These are phyloP conservation scores for Bos taurus DNA, from an alignment of 2,113 vertebrate genomes.

Conservation along the genomic window DNA sequence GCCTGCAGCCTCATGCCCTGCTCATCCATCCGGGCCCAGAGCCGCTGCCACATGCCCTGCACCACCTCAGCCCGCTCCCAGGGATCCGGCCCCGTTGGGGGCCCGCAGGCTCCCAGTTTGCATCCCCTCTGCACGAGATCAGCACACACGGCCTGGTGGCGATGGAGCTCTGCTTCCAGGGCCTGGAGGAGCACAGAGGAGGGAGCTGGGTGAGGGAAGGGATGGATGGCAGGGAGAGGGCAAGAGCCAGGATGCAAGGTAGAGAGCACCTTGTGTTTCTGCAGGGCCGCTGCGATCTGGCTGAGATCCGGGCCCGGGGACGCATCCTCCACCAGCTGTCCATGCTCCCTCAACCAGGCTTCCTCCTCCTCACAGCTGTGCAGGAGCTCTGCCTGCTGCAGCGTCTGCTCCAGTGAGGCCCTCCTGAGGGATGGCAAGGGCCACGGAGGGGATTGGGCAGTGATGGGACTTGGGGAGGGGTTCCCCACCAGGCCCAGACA, in stretches of 20 bases:
- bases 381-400: constrained; percentile 86
- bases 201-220: background rate
- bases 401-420: constrained; percentile 81
- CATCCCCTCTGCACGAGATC: constrained; percentile 81
- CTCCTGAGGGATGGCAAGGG: constrained; percentile 74
- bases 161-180: constrained; percentile 85
- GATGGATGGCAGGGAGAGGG: too few species aligned
- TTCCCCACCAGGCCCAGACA: background rate
- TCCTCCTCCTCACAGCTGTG: constrained; percentile 87
- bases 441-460: background rate
- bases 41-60: constrained; percentile 83
- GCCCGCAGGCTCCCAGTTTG: constrained; percentile 79
- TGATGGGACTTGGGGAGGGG: fast-evolving
- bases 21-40: constrained; percentile 76
- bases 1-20: constrained; percentile 81
- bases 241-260: background rate
- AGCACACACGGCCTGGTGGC: constrained; percentile 80
- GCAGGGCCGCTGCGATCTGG: constrained; percentile 83
- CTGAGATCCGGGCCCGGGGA: constrained; percentile 82
- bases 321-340: constrained; percentile 77
- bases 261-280: constrained; percentile 87
- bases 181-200: constrained; percentile 66
- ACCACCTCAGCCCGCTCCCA: constrained; percentile 81
- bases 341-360: constrained; percentile 84
- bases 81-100: constrained; percentile 54